Conservation (phyloP, 2,888 invertebrate genomes). For the Pristionchus mayeri region DNA sequence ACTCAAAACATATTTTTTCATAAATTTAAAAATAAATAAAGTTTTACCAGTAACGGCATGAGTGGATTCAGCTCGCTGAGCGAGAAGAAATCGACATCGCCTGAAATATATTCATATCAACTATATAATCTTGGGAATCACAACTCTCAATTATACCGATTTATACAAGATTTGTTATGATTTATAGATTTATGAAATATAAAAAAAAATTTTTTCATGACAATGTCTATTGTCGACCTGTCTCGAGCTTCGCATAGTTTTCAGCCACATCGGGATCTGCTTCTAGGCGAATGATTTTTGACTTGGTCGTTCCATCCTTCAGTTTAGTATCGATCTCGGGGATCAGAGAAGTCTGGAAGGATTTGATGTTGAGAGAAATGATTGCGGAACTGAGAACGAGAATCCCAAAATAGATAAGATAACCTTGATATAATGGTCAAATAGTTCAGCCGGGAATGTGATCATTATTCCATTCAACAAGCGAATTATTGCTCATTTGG, state of each 20-base stretch:
- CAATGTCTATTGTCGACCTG: neutral
- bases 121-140: no score
- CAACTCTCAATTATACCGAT: no score
- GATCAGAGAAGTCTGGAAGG: slow-evolving; percentile 20
- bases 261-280: neutral
- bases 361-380: no score
- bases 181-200: neutral
- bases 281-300: neutral
- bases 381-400: no score
- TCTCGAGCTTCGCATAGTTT: neutral
- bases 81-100: neutral
- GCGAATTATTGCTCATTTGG: no score
- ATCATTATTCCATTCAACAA: no score
- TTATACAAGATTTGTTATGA: neutral
- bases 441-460: no score
- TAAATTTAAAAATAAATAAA: neutral
- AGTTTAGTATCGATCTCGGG: neutral
- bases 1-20: neutral
- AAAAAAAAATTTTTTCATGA: neutral
- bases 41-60: neutral
- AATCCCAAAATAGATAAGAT: no score
- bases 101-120: neutral
- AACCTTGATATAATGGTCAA: no score
- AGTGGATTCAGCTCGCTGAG: neutral
- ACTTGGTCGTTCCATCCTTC: slow-evolving; percentile 11